phyloP scores from a whole-genome alignment of 1,140 invertebrate species.

The Campoletis sonorensis region DNA sequence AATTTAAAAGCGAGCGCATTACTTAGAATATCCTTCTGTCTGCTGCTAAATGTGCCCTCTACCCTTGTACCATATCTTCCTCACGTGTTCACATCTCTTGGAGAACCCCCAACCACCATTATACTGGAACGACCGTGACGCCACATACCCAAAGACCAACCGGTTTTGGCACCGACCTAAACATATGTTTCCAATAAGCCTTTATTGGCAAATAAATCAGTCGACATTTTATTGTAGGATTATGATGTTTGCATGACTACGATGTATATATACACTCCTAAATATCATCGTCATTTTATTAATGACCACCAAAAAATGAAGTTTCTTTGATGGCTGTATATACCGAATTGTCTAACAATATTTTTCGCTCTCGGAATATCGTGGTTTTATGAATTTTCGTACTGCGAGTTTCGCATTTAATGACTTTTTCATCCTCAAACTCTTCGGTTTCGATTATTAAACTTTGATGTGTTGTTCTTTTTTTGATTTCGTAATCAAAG shows the following conservation, averaged over 20 bases:
- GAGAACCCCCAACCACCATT: neutral
- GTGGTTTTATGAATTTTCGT: no score
- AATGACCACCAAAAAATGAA: no score
- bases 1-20: constrained; percentile 63
- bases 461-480: no score
- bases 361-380: no score
- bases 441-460: no score
- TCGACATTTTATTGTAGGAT: constrained; percentile 65
- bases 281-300: no score
- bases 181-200: constrained; percentile 69
- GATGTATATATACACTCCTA: neutral
- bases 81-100: neutral
- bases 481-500: no score
- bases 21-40: constrained; percentile 43
- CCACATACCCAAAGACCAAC: constrained; percentile 48
- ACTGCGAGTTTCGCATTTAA: no score
- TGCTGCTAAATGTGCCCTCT: neutral
- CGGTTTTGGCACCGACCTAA: constrained; percentile 67
- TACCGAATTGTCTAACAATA: no score
- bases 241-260: constrained; percentile 65
- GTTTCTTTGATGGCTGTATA: no score
- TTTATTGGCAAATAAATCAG: constrained; percentile 70
- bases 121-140: constrained; percentile 24
- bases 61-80: neutral
- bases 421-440: no score